Conservation (phyloP, 2,888 invertebrate species). For the Lasioglossum figueresi region DNA sequence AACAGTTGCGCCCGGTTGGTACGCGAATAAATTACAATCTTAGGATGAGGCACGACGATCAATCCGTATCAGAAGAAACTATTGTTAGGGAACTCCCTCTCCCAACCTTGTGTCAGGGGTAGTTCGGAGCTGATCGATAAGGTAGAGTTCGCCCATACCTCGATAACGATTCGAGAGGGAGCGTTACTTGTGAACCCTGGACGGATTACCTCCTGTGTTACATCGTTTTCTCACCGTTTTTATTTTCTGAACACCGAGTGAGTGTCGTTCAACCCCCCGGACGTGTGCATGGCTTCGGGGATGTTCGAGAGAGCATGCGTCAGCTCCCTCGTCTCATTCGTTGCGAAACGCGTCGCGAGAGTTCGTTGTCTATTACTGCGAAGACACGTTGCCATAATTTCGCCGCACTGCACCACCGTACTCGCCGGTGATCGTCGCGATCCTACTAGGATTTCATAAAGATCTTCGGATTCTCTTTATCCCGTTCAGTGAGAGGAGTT, state of each 20-base stretch:
- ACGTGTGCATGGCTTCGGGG: neutral
- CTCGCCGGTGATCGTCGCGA: neutral
- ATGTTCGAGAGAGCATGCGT: neutral
- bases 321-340: neutral
- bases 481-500: neutral
- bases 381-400: neutral
- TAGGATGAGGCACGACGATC: slow-evolving; percentile 39
- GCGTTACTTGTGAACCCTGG: slow-evolving; percentile 13
- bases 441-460: slow-evolving; percentile 11
- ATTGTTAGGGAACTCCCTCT: neutral
- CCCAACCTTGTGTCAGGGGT: slow-evolving; percentile 31
- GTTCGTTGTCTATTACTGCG: neutral
- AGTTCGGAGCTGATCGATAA: slow-evolving; percentile 62
- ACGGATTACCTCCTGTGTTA: slow-evolving; percentile 11
- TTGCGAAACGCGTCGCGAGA: neutral
- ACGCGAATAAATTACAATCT: slow-evolving; percentile 49
- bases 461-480: neutral
- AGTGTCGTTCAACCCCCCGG: slow-evolving; percentile 35
- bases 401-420: slow-evolving; percentile 2
- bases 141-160: slow-evolving; percentile 49
- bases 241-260: slow-evolving; percentile 6
- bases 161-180: slow-evolving; percentile 21
- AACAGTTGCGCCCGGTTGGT: slow-evolving; percentile 18
- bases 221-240: neutral
- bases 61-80: slow-evolving; percentile 4